phyloP scores from a whole-genome alignment of 1,140 invertebrate species.

The Kradibia gibbosae region DNA sequence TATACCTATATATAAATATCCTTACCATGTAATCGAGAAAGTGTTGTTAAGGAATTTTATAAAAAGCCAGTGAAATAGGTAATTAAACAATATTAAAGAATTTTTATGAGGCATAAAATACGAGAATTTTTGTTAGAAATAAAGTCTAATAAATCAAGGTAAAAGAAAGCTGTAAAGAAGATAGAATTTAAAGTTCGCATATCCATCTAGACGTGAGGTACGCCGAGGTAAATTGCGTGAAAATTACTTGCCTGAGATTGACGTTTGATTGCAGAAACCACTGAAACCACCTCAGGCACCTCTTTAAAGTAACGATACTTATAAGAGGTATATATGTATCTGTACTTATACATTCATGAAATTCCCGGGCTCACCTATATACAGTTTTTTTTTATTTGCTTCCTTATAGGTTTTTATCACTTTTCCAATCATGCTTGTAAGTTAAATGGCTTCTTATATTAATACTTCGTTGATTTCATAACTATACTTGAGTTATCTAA shows the following conservation, averaged over 20 bases:
- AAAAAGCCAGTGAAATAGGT: not conserved
- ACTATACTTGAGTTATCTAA: slow-evolving; percentile 58
- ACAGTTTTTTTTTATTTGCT: slow-evolving; percentile 34
- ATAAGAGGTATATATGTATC: slow-evolving; percentile 30
- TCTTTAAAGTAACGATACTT: slow-evolving; percentile 11
- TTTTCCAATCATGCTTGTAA: slow-evolving; percentile 23
- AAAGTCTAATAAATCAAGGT: slow-evolving; percentile 35
- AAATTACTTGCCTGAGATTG: slow-evolving; percentile 66
- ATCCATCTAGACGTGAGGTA: slow-evolving; percentile 43
- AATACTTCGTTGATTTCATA: slow-evolving; percentile 53
- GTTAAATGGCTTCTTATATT: slow-evolving; percentile 55
- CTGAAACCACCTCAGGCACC: not conserved
- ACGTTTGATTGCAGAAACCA: slow-evolving; percentile 61
- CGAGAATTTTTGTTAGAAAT: not conserved
- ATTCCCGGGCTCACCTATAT: not conserved
- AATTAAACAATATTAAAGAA: not conserved
- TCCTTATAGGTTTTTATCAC: not conserved
- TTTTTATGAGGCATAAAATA: not conserved
- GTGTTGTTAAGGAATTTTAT: not conserved
- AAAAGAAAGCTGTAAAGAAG: slow-evolving; percentile 13
- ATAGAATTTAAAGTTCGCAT: slow-evolving; percentile 37
- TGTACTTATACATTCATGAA: slow-evolving; percentile 27
- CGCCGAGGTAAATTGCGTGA: slow-evolving; percentile 59
- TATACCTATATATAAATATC: too few relatives aligned
- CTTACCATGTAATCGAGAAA: too few relatives aligned